These are phyloP conservation scores for Leuctra nigra DNA, from an alignment of 2,888 invertebrate genomes.

Conservation along the genomic window DNA sequence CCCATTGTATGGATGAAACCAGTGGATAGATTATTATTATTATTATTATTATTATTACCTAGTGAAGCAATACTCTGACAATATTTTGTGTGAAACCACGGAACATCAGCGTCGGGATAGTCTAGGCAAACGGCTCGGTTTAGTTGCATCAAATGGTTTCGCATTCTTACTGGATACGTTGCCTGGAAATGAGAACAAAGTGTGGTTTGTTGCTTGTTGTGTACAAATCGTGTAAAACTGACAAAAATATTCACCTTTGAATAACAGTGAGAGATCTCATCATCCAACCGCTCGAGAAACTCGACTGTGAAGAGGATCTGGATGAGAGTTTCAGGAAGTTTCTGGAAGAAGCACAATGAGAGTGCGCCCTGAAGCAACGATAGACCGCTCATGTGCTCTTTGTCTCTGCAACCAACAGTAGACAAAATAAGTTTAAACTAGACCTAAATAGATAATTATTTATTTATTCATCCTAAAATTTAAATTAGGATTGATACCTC, in stretches of 20 bases:
- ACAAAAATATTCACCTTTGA: slow-evolving; percentile 41
- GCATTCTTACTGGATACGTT: slow-evolving; percentile 47
- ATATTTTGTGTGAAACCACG: slow-evolving; percentile 60
- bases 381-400: slow-evolving; percentile 47
- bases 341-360: slow-evolving; percentile 47
- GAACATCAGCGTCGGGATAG: slow-evolving; percentile 53
- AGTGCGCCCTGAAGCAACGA: slow-evolving; percentile 47
- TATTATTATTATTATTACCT: no score
- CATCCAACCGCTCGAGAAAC: slow-evolving; percentile 52
- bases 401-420: slow-evolving; percentile 43
- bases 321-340: slow-evolving; percentile 45
- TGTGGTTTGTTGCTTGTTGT: neutral
- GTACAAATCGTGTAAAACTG: no score
- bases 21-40: no score
- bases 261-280: slow-evolving; percentile 49
- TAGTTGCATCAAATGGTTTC: slow-evolving; percentile 51
- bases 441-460: neutral
- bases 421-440: neutral
- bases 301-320: slow-evolving; percentile 51
- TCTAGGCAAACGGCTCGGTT: slow-evolving; percentile 58
- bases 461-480: no score
- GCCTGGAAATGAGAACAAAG: slow-evolving; percentile 44
- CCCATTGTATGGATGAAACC: no score
- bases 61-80: slow-evolving; percentile 45
- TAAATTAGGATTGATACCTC: no score